A percentile compares a stretch with the other conserved stretches of the same genome.
Conservation (phyloP, 2,797 vertebrate species). For the Erethizon dorsatum region DNA sequence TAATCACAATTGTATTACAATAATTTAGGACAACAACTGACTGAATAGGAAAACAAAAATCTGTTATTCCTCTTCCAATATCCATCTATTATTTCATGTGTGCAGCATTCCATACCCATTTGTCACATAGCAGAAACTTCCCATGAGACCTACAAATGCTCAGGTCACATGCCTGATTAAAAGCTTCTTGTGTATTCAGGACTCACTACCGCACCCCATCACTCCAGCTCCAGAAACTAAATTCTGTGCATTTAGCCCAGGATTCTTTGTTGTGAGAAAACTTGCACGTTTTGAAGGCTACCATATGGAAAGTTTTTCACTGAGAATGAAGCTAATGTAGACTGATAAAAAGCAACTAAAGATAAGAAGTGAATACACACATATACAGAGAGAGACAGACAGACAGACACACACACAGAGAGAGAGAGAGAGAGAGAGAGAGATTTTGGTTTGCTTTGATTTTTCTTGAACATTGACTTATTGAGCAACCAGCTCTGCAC, state of each 20-base stretch:
- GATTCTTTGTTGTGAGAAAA: conserved; percentile 27
- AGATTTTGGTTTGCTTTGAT: not conserved
- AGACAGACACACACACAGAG: too few relatives aligned
- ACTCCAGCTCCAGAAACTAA: not conserved
- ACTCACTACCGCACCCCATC: not conserved
- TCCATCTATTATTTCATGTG: not conserved
- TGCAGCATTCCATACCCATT: not conserved
- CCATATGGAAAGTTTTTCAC: not conserved
- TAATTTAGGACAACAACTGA: conserved; percentile 9
- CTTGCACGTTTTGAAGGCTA: not conserved
- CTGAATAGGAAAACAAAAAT: conserved; percentile 36
- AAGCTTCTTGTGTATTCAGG: not conserved
- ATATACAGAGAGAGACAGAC: fast-evolving
- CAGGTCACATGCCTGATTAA: not conserved
- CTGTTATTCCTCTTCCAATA: not conserved
- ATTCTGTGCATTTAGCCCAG: not conserved
- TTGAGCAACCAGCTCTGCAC: not conserved
- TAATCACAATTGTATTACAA: not conserved
- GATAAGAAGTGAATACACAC: not conserved
- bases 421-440: not conserved
- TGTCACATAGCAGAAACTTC: not conserved
- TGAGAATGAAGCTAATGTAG: conserved; percentile 40
- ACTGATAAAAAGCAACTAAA: not conserved
- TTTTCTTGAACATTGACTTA: not conserved
- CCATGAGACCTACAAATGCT: not conserved